Evolutionary conservation across 2,113 vertebrate genomes (phyloP), one percentile per base, ranked within the genome.

Genomic region (Gasterosteus nipponicus): DNA sequence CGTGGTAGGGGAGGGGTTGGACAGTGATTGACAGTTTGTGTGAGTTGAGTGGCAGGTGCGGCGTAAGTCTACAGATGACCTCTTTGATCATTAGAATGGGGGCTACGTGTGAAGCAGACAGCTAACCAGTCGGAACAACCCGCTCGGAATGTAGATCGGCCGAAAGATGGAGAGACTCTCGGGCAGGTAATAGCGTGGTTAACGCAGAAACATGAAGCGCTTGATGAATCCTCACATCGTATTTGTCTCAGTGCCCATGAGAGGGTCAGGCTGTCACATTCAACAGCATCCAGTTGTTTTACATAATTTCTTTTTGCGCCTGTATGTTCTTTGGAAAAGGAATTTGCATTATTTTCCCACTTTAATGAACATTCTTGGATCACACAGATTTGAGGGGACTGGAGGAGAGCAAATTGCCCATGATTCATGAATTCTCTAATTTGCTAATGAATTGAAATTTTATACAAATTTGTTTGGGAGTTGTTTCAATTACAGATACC

Each of bases 401-500:
- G 59, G 64, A 85, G 51, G 72, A 82, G 75, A 65, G 46, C 73
- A 88, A 88, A 86, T 87, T 84, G 73, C 80, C 84, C 75, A 77
- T 88, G 72, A 89, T 87, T 84, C 81, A 83, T 77, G 65, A 85
- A 85, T 87, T 88, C 39, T 47, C 46, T 26, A 26, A 26, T 26
- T 26, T 42, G 73, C 67, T 82, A 87, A 88, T 91, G 64, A 86
- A 87, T 81, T 87, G 78, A 82, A 80, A 83, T 89, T 86, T 89
- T 90, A 80, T 80, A 86, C 83, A 89, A 80, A 91, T 91, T 78
- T 91, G 79, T 78, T 82, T 47, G 59, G 26, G 59, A 84, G 74
- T 84, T 85, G 77, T 90, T 88, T 88, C 80, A 91, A 89, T 92
- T 93, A 89, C 56, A 87, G 74, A 70, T 90, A 88, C 70, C 75